A percentile compares a stretch with the other conserved stretches of the same genome.
phyloP scores from a whole-genome alignment of 2,113 vertebrate genomes.

The Mormyrus iriodes region DNA sequence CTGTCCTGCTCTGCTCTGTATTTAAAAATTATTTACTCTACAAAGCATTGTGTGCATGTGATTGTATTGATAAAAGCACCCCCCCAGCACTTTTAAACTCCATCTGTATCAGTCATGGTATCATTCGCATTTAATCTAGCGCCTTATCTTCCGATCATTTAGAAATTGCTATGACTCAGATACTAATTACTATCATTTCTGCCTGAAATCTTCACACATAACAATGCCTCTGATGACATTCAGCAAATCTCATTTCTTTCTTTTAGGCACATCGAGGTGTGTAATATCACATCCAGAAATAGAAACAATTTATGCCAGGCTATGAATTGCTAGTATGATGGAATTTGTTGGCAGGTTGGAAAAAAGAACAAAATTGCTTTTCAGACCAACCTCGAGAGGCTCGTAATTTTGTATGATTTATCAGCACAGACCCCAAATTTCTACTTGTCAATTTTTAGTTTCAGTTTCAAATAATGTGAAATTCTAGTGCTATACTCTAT shows the following conservation, averaged over 20 bases:
- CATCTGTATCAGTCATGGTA: neutral
- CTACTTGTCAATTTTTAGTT: neutral
- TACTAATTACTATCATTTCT: neutral
- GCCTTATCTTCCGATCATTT: neutral
- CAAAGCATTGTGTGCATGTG: neutral
- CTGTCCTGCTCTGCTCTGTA: neutral
- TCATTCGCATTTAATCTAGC: neutral
- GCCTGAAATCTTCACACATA: neutral
- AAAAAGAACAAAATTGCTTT: slow-evolving; percentile 14
- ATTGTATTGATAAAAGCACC: neutral
- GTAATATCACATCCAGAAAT: slow-evolving; percentile 12
- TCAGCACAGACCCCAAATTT: neutral
- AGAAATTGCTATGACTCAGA: neutral
- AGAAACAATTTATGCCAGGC: slow-evolving; percentile 3
- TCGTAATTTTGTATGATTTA: slow-evolving; percentile 9
- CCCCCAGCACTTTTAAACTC: neutral
- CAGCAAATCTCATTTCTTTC: neutral
- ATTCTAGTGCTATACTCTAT: neutral
- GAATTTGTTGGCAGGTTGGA: slow-evolving; percentile 10
- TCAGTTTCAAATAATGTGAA: neutral
- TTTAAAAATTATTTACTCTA: neutral
- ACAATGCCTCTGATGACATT: neutral
- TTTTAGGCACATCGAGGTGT: neutral
- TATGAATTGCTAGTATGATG: slow-evolving; percentile 7
- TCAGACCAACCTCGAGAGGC: neutral